Base-by-base conservation (phyloP, 2,888 invertebrate species). In the Yponomeuta malinellus region DNA sequence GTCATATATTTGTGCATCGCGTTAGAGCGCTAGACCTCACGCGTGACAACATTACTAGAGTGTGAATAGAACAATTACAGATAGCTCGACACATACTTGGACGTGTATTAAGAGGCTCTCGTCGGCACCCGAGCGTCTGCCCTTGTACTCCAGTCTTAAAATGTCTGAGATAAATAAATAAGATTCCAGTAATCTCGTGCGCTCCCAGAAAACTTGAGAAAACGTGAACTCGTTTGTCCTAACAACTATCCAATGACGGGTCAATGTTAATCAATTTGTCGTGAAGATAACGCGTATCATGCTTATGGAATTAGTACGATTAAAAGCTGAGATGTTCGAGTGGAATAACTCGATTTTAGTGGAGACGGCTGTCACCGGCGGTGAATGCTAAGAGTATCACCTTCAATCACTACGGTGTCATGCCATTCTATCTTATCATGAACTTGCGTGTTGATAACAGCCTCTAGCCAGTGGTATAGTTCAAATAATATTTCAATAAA, bases 391-490 rank as follows among this genome's bases (percentile, higher is more conserved):
- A 12, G 48, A 52, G 23, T 83, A 83, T 88, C 88, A 87, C 86
- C 87, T 88, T 83, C 81, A 78, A 78, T 78, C 79, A 80, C 82
- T 81, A 80, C 81, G 76, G 77, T 83, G 83, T 83, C 83, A 59
- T 59, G 52, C 81, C 75, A 77, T 74, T 76, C 80, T 88, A 89
- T 87, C 88, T 90, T 90, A 90, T 90, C 90, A 77, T 77, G 70
- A 74, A 76, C 77, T 78, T 79, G 78, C 78, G 84, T 78, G 81
- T 79, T 79, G 88, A 90, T 90, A 88, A 82, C 77, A 77, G 79
- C 83, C 83, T 81, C 79, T 78, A 80, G 43, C 43, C 43, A 43
- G 52, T 15, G 52, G 52, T 59, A 15, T 77, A 73, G 75, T 77
- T 76, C 74, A 78, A 76, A 77, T 72, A 64, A 31, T 29, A 64